Evolutionary conservation across 2,113 vertebrate species (phyloP).

Genomic region (Pygathrix nemaeus): DNA sequence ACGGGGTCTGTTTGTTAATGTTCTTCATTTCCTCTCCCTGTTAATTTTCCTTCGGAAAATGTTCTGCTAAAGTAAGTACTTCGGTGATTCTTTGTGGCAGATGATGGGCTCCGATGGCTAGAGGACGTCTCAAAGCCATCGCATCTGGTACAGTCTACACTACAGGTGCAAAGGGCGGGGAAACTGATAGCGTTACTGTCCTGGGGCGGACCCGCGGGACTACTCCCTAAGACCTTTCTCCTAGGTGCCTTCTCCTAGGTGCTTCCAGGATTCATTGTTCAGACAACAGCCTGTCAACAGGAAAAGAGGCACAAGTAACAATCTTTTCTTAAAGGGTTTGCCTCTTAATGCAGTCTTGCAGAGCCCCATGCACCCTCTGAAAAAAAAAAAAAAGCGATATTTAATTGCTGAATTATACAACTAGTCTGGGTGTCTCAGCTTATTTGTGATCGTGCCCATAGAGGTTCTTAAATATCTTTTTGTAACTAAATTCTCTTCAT

Average conservation of each 20-base stretch:
- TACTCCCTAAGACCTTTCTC: neutral
- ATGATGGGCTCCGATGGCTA: neutral
- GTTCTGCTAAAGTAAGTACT: neutral
- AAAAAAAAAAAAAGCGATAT: neutral
- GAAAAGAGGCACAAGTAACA: neutral
- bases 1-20: neutral
- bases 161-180: neutral
- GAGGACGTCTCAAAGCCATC: neutral
- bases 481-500: neutral
- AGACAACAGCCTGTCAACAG: neutral
- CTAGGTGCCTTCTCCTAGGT: neutral
- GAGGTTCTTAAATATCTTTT: neutral
- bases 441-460: neutral
- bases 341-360: neutral
- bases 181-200: rapidly evolving
- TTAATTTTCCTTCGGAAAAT: neutral
- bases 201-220: rapidly evolving
- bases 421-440: neutral
- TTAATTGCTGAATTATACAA: neutral
- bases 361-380: neutral
- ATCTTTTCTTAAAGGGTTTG: neutral
- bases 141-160: neutral
- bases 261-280: neutral
- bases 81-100: neutral
- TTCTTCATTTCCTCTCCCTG: neutral